Conservation (phyloP, 2,888 invertebrate species). For the Dynastes grantii region DNA sequence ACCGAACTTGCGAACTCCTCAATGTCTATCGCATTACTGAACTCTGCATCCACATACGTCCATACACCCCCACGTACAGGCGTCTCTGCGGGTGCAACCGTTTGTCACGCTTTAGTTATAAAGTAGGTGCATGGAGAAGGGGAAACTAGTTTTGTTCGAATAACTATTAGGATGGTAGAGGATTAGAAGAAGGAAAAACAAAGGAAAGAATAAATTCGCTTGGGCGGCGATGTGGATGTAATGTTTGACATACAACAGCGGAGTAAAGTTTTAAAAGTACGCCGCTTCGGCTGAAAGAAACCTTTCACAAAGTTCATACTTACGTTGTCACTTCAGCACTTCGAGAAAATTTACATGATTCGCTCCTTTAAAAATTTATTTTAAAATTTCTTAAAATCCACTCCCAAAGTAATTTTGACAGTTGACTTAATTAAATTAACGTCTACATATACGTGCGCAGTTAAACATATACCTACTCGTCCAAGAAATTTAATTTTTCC, state of each 20-base stretch:
- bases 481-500: no score
- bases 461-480: not conserved
- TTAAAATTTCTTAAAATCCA: not conserved
- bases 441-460: no score
- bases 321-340: slow-evolving; percentile 24
- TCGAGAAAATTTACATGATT: slow-evolving; percentile 26
- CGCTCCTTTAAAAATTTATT: slow-evolving; percentile 7
- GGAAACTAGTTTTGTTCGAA: no score
- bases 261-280: not conserved
- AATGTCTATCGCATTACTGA: no score
- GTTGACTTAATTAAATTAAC: not conserved
- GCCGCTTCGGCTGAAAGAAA: slow-evolving; percentile 1
- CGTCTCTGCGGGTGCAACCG: no score
- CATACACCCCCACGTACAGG: no score
- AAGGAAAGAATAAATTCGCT: slow-evolving; percentile 17
- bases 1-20: no score
- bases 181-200: no score
- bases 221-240: not conserved
- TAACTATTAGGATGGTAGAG: no score
- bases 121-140: no score
- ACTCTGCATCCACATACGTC: no score
- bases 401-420: not conserved
- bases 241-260: slow-evolving; percentile 8
- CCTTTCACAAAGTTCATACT: slow-evolving; percentile 22
- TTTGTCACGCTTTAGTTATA: no score